phyloP scores from a whole-genome alignment of 2,113 vertebrate species.

The Pteropus alecto region DNA sequence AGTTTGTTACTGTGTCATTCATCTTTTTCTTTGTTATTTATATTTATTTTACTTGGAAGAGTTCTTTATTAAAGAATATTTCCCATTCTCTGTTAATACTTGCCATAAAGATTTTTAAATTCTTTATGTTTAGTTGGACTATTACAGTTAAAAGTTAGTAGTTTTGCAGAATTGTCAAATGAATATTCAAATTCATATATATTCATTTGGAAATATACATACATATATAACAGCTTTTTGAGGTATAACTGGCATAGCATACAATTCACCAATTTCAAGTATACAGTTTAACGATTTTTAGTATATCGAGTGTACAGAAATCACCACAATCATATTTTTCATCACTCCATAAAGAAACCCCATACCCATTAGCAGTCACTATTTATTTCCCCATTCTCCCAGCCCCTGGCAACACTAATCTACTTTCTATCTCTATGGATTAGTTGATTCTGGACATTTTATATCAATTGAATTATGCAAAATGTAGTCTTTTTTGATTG shows the following conservation, averaged over 20 bases:
- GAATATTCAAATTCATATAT: neutral
- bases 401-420: neutral
- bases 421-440: neutral
- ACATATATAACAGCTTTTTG: neutral
- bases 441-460: neutral
- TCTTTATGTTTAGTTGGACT: neutral
- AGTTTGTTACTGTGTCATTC: neutral
- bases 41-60: neutral
- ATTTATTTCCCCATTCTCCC: neutral
- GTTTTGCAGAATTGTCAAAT: neutral
- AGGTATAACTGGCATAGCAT: neutral
- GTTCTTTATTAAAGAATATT: neutral
- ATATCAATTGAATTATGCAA: neutral
- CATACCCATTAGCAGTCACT: neutral
- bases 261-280: neutral
- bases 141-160: neutral
- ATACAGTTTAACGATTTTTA: too few species aligned
- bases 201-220: too few species aligned
- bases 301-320: too few species aligned
- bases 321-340: neutral
- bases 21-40: neutral
- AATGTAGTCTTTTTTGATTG: neutral
- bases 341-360: neutral
- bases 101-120: neutral
- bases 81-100: neutral